These are phyloP conservation scores for Lasioglossum malachurum DNA, from an alignment of 2,888 invertebrate genomes.

Conservation along the genomic window DNA sequence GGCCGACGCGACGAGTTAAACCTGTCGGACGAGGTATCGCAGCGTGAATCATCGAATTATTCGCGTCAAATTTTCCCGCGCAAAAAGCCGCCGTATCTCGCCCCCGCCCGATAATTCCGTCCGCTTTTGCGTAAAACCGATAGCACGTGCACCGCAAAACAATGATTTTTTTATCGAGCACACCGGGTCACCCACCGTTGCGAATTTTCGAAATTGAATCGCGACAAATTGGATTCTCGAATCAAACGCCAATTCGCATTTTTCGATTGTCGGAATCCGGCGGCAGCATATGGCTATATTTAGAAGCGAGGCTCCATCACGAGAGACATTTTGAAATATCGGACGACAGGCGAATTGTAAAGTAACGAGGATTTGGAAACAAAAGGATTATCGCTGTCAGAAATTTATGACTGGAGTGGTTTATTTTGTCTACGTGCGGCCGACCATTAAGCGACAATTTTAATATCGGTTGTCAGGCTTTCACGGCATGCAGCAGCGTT, in stretches of 20 bases:
- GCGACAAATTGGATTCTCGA: neutral
- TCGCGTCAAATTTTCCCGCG: neutral
- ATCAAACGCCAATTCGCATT: neutral
- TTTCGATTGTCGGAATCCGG: neutral
- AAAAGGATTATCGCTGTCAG: neutral
- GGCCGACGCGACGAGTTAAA: slow-evolving; percentile 28
- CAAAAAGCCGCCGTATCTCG: neutral
- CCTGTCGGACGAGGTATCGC: slow-evolving; percentile 13
- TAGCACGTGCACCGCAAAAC: slow-evolving; percentile 13
- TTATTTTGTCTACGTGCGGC: neutral
- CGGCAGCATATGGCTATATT: too few relatives aligned
- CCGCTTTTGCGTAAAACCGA: neutral
- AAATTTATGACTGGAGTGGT: slow-evolving; percentile 1
- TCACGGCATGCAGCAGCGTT: neutral
- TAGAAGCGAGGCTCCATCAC: neutral
- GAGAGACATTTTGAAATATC: neutral
- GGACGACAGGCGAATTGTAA: neutral
- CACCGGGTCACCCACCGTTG: neutral
- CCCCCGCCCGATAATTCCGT: slow-evolving; percentile 20
- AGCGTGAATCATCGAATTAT: slow-evolving; percentile 31
- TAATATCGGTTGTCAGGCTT: neutral
- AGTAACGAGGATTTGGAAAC: neutral
- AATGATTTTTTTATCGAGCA: neutral
- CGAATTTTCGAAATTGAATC: neutral
- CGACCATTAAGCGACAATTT: neutral